Conservation (phyloP, 2,113 vertebrate genomes). For the Dasyprocta punctata region DNA sequence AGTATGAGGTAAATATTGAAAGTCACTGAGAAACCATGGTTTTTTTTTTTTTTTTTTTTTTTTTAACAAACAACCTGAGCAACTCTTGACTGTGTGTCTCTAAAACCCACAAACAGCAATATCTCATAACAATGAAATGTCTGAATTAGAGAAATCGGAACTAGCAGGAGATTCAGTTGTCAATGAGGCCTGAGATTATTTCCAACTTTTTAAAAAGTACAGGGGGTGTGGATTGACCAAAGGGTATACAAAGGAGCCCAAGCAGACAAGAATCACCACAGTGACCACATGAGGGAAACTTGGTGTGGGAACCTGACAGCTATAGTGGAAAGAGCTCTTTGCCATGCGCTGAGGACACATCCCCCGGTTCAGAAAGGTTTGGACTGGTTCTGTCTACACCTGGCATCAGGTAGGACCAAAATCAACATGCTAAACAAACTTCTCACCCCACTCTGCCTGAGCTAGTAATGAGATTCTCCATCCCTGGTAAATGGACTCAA, state of each 20-base stretch:
- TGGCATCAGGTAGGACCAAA: background rate
- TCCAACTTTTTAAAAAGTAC: background rate
- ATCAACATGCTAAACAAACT: background rate
- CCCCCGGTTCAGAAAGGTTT: background rate
- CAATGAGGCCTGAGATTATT: background rate
- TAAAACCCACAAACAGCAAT: background rate
- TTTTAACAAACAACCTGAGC: background rate
- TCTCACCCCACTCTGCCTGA: background rate
- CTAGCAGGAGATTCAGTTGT: background rate
- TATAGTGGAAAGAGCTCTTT: background rate
- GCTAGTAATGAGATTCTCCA: background rate
- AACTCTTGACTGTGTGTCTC: background rate
- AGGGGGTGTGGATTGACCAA: background rate
- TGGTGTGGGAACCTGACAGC: background rate
- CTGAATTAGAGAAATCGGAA: constrained; percentile 8
- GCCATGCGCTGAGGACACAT: background rate
- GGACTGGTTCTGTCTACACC: background rate
- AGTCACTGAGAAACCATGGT: background rate
- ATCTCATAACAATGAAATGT: background rate
- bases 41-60: background rate
- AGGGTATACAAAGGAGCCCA: background rate
- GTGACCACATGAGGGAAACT: background rate
- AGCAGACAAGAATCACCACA: background rate
- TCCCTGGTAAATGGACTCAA: background rate
- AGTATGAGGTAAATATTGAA: background rate